Percentiles rank a stretch among this genome's conserved stretches.
Conservation (phyloP, 2,888 invertebrate species). For the Phengaris alcon region DNA sequence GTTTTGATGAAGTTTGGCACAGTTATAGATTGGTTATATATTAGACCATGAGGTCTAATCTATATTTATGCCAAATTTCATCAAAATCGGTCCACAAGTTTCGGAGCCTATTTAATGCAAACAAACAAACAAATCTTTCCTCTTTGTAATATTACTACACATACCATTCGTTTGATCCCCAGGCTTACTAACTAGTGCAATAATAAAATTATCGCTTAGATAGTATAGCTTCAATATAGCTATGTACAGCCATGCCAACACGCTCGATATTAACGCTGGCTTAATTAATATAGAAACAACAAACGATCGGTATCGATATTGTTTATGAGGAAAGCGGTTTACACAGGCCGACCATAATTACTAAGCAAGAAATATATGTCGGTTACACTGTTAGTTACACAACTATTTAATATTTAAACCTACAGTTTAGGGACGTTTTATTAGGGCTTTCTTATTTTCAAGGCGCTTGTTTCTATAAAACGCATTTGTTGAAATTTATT, state of each 20-base stretch:
- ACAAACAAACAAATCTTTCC: no score
- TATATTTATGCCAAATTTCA: no score
- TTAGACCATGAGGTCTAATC: no score
- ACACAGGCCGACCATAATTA: constrained; percentile 55
- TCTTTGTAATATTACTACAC: no score
- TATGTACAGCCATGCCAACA: constrained; percentile 32
- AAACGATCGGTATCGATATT: constrained; percentile 53
- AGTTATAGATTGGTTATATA: no score
- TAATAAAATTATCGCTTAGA: not conserved
- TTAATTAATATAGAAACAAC: constrained; percentile 58
- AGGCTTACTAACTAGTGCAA: not conserved
- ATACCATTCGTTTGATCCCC: not conserved
- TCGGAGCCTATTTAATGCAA: no score
- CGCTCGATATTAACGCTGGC: constrained; percentile 39
- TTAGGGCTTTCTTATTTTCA: not conserved
- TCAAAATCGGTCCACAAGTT: no score
- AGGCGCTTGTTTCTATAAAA: not conserved
- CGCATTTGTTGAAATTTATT: no score
- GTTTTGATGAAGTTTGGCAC: no score
- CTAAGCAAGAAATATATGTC: constrained; percentile 47
- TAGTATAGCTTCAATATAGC: not conserved
- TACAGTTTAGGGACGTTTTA: not conserved
- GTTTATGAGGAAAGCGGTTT: constrained; percentile 57
- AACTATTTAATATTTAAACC: constrained; percentile 10
- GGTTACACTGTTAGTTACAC: constrained; percentile 23